Conservation (phyloP, 1,140 invertebrate species). For the Cheumatopsyche charites region DNA sequence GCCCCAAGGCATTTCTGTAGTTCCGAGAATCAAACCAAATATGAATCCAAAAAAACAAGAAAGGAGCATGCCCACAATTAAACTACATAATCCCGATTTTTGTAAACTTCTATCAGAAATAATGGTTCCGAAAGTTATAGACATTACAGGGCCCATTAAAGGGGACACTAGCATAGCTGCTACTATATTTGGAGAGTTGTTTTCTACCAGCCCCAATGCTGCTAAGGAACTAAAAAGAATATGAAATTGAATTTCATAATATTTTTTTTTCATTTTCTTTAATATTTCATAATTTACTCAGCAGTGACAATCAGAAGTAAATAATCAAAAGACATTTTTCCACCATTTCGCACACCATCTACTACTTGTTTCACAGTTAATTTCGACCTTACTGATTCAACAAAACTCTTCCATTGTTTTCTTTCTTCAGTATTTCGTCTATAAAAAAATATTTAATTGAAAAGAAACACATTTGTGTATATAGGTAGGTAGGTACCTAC, state of each 20-base stretch:
- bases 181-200: slow-evolving; percentile 78
- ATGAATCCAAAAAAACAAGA: slow-evolving; percentile 80
- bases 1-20: slow-evolving; percentile 78
- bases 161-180: slow-evolving; percentile 89
- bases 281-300: slow-evolving; percentile 66
- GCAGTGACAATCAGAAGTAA: slow-evolving; percentile 78
- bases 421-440: slow-evolving; percentile 60
- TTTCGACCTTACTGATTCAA: slow-evolving; percentile 76
- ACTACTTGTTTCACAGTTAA: slow-evolving; percentile 86
- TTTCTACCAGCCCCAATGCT: slow-evolving; percentile 66
- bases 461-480: too few species aligned
- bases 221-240: slow-evolving; percentile 59
- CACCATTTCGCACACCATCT: slow-evolving; percentile 75
- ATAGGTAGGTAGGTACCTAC: too few species aligned
- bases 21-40: slow-evolving; percentile 76
- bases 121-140: slow-evolving; percentile 81
- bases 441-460: too few species aligned
- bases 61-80: slow-evolving; percentile 72
- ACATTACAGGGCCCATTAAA: slow-evolving; percentile 87
- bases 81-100: slow-evolving; percentile 69
- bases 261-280: background rate
- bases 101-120: slow-evolving; percentile 73
- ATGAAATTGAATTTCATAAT: background rate
- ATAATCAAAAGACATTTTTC: slow-evolving; percentile 84
- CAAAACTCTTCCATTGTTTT: slow-evolving; percentile 71